phyloP scores from a whole-genome alignment of 2,797 vertebrate species.

The Acrocephalus scirpaceus region DNA sequence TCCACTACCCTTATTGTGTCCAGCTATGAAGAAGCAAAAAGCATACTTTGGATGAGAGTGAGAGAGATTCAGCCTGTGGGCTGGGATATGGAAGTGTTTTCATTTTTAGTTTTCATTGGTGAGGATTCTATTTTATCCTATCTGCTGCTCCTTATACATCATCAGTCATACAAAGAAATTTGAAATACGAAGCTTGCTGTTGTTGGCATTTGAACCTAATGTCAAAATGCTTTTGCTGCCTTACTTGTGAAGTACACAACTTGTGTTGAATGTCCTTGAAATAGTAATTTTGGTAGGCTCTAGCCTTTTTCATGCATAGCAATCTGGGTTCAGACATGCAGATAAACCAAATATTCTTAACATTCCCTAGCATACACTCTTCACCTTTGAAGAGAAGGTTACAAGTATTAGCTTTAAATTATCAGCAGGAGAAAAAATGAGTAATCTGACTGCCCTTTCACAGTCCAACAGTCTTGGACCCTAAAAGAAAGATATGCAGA shows the following conservation, averaged over 20 bases:
- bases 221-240: slow-evolving; percentile 50
- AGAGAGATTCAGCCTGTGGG: not conserved
- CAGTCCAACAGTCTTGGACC: not conserved
- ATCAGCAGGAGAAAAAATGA: not conserved
- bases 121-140: not conserved
- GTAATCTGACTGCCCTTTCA: not conserved
- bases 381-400: not conserved
- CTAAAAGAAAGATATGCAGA: not conserved
- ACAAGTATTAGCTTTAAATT: not conserved
- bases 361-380: not conserved
- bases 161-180: slow-evolving; percentile 3
- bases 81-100: not conserved
- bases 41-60: not conserved
- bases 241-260: slow-evolving; percentile 31
- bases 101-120: not conserved
- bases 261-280: slow-evolving; percentile 49
- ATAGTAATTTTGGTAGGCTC: not conserved
- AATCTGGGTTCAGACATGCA: not conserved
- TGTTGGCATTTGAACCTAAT: slow-evolving; percentile 46
- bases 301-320: not conserved
- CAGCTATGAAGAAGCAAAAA: not conserved
- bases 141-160: not conserved
- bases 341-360: not conserved
- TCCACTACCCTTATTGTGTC: not conserved
- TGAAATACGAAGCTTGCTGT: slow-evolving; percentile 48